phyloP scores from a whole-genome alignment of 2,113 vertebrate species.

The Saiga tatarica region DNA sequence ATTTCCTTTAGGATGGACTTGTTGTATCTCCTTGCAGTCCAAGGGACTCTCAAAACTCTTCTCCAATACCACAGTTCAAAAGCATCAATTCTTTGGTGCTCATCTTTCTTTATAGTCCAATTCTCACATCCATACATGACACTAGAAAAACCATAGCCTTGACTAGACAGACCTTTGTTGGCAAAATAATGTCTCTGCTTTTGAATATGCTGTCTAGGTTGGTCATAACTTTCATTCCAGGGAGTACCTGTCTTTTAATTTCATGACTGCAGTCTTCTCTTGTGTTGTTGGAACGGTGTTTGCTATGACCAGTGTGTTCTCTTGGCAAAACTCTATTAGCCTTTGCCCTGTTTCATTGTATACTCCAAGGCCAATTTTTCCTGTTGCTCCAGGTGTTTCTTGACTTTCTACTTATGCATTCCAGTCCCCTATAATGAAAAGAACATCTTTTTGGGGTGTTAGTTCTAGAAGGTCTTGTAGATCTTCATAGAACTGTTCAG shows the following conservation, averaged over 20 bases:
- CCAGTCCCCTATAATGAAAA: not conserved
- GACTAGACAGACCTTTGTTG: not conserved
- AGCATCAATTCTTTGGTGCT: not conserved
- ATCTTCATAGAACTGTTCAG: not conserved
- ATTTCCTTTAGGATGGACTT: not conserved
- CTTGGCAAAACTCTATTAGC: no score
- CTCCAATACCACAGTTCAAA: not conserved
- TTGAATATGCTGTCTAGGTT: not conserved
- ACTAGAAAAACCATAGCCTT: not conserved
- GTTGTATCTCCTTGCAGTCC: not conserved
- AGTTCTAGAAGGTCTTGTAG: not conserved
- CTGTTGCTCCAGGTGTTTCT: not conserved
- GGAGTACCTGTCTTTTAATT: not conserved
- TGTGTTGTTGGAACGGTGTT: no score
- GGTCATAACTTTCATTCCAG: not conserved
- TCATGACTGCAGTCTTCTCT: not conserved
- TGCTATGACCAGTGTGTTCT: no score
- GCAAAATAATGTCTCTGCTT: not conserved
- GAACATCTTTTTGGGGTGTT: not conserved
- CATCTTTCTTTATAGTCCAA: not conserved
- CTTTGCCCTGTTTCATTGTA: not conserved
- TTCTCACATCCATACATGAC: not conserved
- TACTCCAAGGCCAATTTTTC: not conserved
- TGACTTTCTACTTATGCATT: not conserved
- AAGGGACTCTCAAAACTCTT: not conserved